phyloP scores from a whole-genome alignment of 2,888 invertebrate species.

The Tachina fera region DNA sequence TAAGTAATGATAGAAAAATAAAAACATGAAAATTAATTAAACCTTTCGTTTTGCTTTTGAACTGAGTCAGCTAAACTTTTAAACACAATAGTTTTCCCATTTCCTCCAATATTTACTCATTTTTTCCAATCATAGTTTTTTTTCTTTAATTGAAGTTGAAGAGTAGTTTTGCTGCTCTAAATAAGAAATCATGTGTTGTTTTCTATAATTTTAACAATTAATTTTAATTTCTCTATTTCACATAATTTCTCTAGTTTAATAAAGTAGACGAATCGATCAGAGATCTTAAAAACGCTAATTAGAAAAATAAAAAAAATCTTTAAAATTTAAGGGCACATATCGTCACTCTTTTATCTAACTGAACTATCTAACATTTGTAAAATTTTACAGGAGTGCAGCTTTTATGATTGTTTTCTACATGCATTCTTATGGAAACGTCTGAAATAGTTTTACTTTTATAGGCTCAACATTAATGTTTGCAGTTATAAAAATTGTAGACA shows the following conservation, averaged over 20 bases:
- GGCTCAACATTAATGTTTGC: too few relatives aligned
- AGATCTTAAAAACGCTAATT: slow-evolving; percentile 5
- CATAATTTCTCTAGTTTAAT: slow-evolving; percentile 39
- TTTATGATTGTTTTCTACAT: too few relatives aligned
- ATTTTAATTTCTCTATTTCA: slow-evolving; percentile 51
- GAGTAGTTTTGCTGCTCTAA: not conserved
- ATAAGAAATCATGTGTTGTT: slow-evolving; percentile 41
- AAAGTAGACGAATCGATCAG: not conserved
- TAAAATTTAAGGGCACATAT: too few relatives aligned
- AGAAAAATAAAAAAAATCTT: too few relatives aligned
- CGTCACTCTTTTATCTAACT: too few relatives aligned
- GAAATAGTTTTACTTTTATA: too few relatives aligned
- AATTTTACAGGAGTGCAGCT: too few relatives aligned
- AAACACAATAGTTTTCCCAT: slow-evolving; percentile 27
- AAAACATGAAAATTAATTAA: slow-evolving; percentile 47
- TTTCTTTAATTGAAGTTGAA: not conserved
- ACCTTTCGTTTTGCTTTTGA: slow-evolving; percentile 6
- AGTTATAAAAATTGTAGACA: too few relatives aligned
- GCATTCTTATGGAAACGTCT: too few relatives aligned
- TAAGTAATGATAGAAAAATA: slow-evolving; percentile 6
- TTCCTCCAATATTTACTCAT: slow-evolving; percentile 24
- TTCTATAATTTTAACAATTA: slow-evolving; percentile 53
- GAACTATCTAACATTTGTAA: too few relatives aligned
- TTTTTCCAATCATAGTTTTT: slow-evolving; percentile 1
- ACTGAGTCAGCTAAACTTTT: not conserved